Conservation (phyloP, 2,797 vertebrate genomes). For the Acestrorhynchus altus region DNA sequence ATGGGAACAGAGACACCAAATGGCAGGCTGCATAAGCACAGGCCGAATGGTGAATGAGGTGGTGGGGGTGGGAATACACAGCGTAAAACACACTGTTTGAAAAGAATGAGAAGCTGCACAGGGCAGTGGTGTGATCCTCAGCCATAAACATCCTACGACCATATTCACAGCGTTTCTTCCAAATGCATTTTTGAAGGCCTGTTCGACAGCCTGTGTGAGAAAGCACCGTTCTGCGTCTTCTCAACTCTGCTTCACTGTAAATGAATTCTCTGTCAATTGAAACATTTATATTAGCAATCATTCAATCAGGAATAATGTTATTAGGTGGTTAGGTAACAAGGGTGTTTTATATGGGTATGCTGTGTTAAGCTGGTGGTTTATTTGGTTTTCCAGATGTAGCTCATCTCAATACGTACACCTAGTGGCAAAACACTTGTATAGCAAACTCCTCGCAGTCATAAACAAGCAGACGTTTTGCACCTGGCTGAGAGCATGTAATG, state of each 20-base stretch:
- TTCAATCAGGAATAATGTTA: slow-evolving; percentile 11
- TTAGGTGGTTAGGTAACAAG: slow-evolving; percentile 29
- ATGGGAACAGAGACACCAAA: slow-evolving; percentile 71
- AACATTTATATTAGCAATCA: background rate
- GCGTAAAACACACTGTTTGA: slow-evolving; percentile 17
- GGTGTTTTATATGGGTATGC: background rate
- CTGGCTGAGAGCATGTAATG: background rate
- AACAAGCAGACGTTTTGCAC: background rate
- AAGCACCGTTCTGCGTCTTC: background rate
- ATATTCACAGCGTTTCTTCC: background rate
- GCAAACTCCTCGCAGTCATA: background rate
- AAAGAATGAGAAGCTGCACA: slow-evolving; percentile 11
- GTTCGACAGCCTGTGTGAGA: background rate
- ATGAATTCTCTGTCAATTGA: background rate
- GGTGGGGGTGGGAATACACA: slow-evolving; percentile 3
- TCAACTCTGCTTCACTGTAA: background rate
- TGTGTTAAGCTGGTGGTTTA: background rate
- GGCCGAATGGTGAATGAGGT: slow-evolving; percentile 11
- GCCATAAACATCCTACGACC: background rate
- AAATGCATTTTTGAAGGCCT: background rate
- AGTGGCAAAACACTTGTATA: slow-evolving; percentile 37
- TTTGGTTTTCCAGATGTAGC: background rate
- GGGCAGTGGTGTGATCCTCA: background rate
- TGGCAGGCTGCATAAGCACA: slow-evolving; percentile 53
- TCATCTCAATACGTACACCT: slow-evolving; percentile 47